Evolutionary conservation across 2,797 vertebrate genomes (phyloP), one percentile per base, ranked within the genome.

Genomic region (Sphaeramia orbicularis): DNA sequence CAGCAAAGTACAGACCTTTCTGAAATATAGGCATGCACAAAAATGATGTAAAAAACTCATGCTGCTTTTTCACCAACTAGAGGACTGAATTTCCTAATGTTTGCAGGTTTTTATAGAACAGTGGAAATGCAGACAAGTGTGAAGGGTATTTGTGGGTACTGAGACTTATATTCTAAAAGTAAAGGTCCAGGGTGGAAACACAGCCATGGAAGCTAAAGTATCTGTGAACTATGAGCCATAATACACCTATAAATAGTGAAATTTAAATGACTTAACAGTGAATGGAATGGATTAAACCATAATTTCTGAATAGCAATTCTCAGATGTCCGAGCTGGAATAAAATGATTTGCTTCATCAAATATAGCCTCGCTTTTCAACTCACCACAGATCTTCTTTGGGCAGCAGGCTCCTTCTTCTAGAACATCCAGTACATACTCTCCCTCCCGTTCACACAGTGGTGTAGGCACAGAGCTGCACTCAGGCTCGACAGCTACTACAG

Each of bases 311-410:
- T 43, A 18, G 8, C 10, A 43, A 6, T 16, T 48, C 54, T 15
- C 8, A 54, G 11, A 37, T 1, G 2, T 48, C 48, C 6, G 4
- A 18, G 18, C 15, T 38, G 49, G 24, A 32, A 48, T 37, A 4
- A 45, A 53, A 58, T 5, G 8, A 14, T 44, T 57, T 52, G 18
- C 19, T 35, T 63, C 15, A 11, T 16, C 41, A 49, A 49, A 36
- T 51, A 36, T 7, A 10, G 13, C 8, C 10, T 19, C 10, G 16
- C 21, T 41, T 62, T 16, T 16, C 16, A 62, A 90, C 95, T 8
- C 92, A 98, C 98, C 96, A 60, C 98, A 99, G 55, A 99, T 93
- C 91, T 97, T 94, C 82, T 94, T 97, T 44, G 96, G 93, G 75
- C 98, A 99, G 85, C 98, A 99, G 68, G 89, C 95, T 74, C 92